Base-by-base conservation (phyloP, 2,797 vertebrate species). In the Heliangelus exortis region DNA sequence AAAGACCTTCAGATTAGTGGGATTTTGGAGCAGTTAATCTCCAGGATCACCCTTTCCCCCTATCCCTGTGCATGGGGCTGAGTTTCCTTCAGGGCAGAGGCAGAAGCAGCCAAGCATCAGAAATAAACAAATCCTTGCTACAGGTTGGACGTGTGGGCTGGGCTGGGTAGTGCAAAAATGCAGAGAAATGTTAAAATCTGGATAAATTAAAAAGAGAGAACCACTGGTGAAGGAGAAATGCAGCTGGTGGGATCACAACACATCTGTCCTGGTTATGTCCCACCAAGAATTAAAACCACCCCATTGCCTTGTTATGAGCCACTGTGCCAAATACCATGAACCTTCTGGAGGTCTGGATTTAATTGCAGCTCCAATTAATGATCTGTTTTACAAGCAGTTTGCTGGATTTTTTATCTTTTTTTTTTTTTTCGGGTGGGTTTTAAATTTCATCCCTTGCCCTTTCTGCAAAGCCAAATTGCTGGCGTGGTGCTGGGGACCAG, bases 221-320 rank as follows among this genome's bases (percentile, higher is more conserved):
- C 34, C n/a, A 48, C 47, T 20, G 1, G 33, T n/a, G 53, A 48
- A 69, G 67, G 12, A 91, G 77, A 72, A 92, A 95, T 82, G 68
- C 63, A 81, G 22, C 58, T 31, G 45, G n/a, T 61, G 66, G 31
- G 72, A 73, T 50, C 88, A 87, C 96, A 93, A 63, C 33, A 48
- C 91, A 87, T 93, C 97, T 95, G 86, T 96, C 94, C 96, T 83
- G 11, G 62, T 91, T 91, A 85, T 80, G 89, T 89, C 66, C 89
- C 65, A 91, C 89, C n/a, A 2, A 90, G 84, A 69, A 94, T 71
- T 68, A 89, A 63, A 81, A 66, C 20, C 31, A 11, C 79, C 81
- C 15, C 92, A 36, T 66, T 89, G 95, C 92, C 69, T 21, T 41
- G 47, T 81, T 96, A 90, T 71, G 29, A 93, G 41, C 88, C 82